Base-by-base conservation (phyloP, 2,888 invertebrate species). In the Salpingus planirostris region DNA sequence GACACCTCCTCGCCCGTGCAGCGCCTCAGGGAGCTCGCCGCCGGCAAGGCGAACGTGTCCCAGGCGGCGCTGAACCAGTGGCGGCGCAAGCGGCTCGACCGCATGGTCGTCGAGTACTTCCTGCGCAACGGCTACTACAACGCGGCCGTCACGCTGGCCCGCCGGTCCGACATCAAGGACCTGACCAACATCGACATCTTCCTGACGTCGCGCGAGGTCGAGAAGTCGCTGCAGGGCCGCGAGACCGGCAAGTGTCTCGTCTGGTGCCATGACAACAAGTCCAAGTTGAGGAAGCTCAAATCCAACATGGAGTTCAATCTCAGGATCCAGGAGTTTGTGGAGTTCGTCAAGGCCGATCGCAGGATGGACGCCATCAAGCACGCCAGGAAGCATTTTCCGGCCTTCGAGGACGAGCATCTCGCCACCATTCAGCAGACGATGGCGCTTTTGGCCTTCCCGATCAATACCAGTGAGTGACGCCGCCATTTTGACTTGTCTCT, bases 211-310 rank as follows among this genome's bases (percentile, higher is more conserved):
- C 76, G 83, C 8, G 85, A 85, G 55, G 87, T 96, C 4, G 95
- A 95, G 60, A 80, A 81, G 39, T 90, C 92, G 42, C 65, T 97
- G 33, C 68, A 75, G 2, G 76, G 76, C 37, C 81, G 78, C 33
- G 89, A 93, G 65, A 93, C 93, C 0, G 70, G 74, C 2, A 86
- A 90, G 59, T 93, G 93, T 61, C 76, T 95, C 36, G 74, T 82
- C 40, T 96, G 96, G 96, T 96, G 96, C 66, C 85, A 89, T 55
- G 96, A 96, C 60, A 95, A 96, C 69, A 85, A 90, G 63, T 92
- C 92, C 18, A 95, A 93, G 60, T 73, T 96, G 41, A 72, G 93
- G 33, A 95, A 95, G 67, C 76, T 95, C 43, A 88, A 89, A 64
- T 95, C 95, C 30, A 88, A 80, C 32, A 83, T 98, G 74, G 98